Percentiles rank a stretch among this genome's conserved stretches.
Evolutionary conservation across 2,113 vertebrate species (phyloP).

Genomic region (Girardinichthys multiradiatus): DNA sequence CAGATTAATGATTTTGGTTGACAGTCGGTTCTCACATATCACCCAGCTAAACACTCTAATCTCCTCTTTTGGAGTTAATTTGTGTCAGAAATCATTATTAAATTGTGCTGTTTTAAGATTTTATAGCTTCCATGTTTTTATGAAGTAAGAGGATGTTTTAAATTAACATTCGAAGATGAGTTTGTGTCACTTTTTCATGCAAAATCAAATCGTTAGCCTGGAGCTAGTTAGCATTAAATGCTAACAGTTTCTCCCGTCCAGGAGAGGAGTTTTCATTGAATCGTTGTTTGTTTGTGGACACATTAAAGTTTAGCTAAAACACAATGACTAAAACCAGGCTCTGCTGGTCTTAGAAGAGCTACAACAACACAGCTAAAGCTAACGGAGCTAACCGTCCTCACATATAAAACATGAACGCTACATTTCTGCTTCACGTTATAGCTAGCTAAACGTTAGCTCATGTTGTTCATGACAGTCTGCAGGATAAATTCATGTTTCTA

Average conservation of each 20-base stretch:
- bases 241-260: neutral
- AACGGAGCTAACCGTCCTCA: slow-evolving; percentile 11
- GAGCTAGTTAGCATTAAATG: neutral
- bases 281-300: neutral
- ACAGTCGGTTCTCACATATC: too few relatives aligned
- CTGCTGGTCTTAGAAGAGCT: neutral
- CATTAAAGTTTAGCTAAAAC: neutral
- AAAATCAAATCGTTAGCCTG: neutral
- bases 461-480: neutral
- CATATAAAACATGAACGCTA: slow-evolving; percentile 14
- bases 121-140: neutral
- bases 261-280: too few relatives aligned
- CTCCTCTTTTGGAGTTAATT: neutral
- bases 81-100: neutral
- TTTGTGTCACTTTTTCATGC: neutral
- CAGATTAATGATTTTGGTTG: too few relatives aligned
- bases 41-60: neutral
- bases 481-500: neutral
- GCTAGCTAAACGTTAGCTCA: neutral
- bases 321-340: neutral
- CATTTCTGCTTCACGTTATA: slow-evolving; percentile 52
- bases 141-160: neutral
- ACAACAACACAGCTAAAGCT: slow-evolving; percentile 7
- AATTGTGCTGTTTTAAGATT: neutral
- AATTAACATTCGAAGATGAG: neutral